These are phyloP conservation scores for Adelges cooleyi DNA, from an alignment of 1,140 invertebrate genomes.

Conservation along the genomic window DNA sequence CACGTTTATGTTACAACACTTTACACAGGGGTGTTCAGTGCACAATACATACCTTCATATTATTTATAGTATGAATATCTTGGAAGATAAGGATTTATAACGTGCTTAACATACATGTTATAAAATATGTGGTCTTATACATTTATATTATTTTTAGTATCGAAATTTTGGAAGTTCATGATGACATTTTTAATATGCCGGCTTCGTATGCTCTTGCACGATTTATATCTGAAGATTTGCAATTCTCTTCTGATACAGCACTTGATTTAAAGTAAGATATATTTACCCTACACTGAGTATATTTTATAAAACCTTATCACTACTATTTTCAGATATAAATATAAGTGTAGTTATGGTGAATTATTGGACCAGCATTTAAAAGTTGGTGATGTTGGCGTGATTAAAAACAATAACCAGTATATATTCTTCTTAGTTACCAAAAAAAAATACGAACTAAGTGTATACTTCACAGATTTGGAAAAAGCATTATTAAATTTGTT, in stretches of 20 bases:
- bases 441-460: not conserved
- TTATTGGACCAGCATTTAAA: constrained; percentile 1
- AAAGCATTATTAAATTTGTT: not conserved
- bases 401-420: not conserved
- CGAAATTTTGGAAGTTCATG: not conserved
- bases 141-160: too few species aligned
- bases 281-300: not conserved
- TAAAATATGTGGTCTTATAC: too few species aligned
- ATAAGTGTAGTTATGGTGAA: not conserved
- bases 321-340: not conserved
- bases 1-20: too few species aligned
- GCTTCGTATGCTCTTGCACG: not conserved
- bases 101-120: too few species aligned
- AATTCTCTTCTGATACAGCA: not conserved
- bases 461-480: not conserved
- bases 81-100: too few species aligned
- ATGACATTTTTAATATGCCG: not conserved
- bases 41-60: too few species aligned
- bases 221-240: not conserved
- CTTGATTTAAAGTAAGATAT: not conserved
- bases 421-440: not conserved
- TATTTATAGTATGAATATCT: too few species aligned
- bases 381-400: not conserved
- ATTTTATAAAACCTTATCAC: not conserved
- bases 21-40: too few species aligned